Evolutionary conservation across 2,797 vertebrate species (phyloP), one percentile per base, ranked within the genome.

Genomic region (Loriculus beryllinus): DNA sequence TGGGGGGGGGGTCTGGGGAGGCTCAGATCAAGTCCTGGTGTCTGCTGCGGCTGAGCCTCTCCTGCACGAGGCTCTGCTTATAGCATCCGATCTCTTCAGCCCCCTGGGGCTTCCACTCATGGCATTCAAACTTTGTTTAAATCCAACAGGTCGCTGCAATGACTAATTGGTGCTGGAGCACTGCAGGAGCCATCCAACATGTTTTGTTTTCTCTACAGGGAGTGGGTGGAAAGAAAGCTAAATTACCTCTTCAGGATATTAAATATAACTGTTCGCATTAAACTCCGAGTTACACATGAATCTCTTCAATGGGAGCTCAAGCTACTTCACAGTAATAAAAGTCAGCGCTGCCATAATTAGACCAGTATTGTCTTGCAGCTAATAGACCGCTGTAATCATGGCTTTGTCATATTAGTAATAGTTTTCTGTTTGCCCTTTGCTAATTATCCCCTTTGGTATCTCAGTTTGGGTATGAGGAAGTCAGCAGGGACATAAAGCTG

Each of bases 391-490:
- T 91, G 92, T 95, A 96, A 96, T 96, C 95, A 93, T 39, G 70
- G 93, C 72, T 96, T 96, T 97, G 95, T 92, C 93, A 90, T 92
- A 87, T 95, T 83, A 94, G 96, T 97, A 98, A 97, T 97, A 42
- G 4, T 95, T 94, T 96, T 97, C 80, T 96, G 94, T 97, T 97
- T 97, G 96, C 97, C 94, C 95, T 96, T 96, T 63, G 92, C 94
- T 97, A 97, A 97, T 98, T 98, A 96, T 97, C 75, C 95, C 96
- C 95, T 94, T 92, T 33, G 79, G 97, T 97, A 92, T 72, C 92
- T 96, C 45, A 63, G 89, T 83, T 77, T 88, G 93, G 80, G 89
- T 92, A 90, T 92, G 67, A 65, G 77, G 70, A 82, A 94, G 95
- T 84, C 92, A 81, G 65, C 33, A 31, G 88, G 72, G 92, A 94